phyloP scores from a whole-genome alignment of 2,113 vertebrate species.

The Oryzias melastigma region DNA sequence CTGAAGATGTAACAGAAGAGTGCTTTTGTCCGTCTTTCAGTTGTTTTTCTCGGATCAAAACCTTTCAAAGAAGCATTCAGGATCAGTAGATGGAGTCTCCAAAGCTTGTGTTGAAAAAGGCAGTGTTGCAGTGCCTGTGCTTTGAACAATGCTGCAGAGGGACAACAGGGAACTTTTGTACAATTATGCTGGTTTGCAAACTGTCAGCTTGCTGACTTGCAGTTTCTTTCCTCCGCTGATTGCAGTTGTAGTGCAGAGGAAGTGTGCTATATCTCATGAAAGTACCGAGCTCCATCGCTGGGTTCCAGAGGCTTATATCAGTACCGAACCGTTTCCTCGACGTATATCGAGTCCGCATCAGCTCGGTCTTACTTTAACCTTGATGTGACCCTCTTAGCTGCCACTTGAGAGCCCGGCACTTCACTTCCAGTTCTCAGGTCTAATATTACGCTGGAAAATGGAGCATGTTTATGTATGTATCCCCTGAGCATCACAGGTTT shows the following conservation, averaged over 20 bases:
- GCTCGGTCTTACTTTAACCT: conserved; percentile 29
- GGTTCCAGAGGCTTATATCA: too few relatives aligned
- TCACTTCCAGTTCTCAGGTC: conserved; percentile 4
- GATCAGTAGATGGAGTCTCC: too few relatives aligned
- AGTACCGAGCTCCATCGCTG: too few relatives aligned
- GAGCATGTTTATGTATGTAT: too few relatives aligned
- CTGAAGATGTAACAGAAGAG: too few relatives aligned
- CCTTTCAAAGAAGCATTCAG: too few relatives aligned
- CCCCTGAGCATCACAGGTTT: too few relatives aligned
- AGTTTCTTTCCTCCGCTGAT: conserved; percentile 6
- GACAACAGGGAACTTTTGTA: conserved; percentile 14
- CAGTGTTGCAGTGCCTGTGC: not conserved
- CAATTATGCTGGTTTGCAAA: conserved; percentile 3
- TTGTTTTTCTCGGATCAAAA: too few relatives aligned
- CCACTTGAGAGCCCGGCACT: conserved; percentile 37
- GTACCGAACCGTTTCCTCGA: too few relatives aligned
- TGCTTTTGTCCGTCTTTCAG: too few relatives aligned
- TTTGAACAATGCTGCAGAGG: conserved; percentile 5
- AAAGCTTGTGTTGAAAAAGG: not conserved
- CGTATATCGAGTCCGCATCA: not conserved
- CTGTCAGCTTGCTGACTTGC: conserved; percentile 2
- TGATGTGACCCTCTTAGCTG: conserved; percentile 33
- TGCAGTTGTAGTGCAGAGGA: not conserved
- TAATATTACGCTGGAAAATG: not conserved
- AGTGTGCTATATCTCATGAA: too few relatives aligned